These are phyloP conservation scores for Ctenicera cuprea DNA, from an alignment of 2,888 invertebrate species.

Conservation along the genomic window DNA sequence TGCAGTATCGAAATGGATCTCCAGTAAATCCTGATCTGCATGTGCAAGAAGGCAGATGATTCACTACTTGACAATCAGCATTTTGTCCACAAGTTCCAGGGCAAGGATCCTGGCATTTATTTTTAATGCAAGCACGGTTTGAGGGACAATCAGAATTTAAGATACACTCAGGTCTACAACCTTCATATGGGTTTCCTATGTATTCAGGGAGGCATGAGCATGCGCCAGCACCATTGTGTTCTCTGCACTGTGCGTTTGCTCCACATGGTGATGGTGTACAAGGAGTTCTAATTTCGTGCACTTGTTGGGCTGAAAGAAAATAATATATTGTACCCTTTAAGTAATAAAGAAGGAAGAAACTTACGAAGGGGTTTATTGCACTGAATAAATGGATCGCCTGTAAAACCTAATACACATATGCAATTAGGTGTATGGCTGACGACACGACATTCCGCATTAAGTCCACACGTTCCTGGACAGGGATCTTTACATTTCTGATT, in stretches of 20 bases:
- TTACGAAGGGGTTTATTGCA: constrained; percentile 73
- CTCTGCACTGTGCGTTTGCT: constrained; percentile 77
- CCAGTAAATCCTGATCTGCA: constrained; percentile 79
- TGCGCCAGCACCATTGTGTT: constrained; percentile 75
- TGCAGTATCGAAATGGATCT: constrained; percentile 80
- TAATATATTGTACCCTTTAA: constrained; percentile 1
- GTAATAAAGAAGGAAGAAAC: constrained; percentile 45
- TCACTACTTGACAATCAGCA: constrained; percentile 82
- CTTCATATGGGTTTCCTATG: constrained; percentile 80
- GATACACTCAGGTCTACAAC: constrained; percentile 80
- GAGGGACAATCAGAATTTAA: constrained; percentile 83
- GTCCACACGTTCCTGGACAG: constrained; percentile 85
- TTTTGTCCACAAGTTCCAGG: constrained; percentile 84
- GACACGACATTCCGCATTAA: constrained; percentile 82
- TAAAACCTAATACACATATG: constrained; percentile 77
- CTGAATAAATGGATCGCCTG: constrained; percentile 80
- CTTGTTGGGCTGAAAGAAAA: constrained; percentile 59
- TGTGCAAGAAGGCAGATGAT: constrained; percentile 83
- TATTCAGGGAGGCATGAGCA: constrained; percentile 78
- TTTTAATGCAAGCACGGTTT: constrained; percentile 80
- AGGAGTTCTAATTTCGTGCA: constrained; percentile 72
- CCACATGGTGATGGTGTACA: constrained; percentile 83
- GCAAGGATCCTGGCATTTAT: constrained; percentile 84
- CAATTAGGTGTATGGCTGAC: constrained; percentile 83
- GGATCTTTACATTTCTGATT: constrained; percentile 86